Conservation (phyloP, 2,113 vertebrate species). For the Motacilla tschutschensis region DNA sequence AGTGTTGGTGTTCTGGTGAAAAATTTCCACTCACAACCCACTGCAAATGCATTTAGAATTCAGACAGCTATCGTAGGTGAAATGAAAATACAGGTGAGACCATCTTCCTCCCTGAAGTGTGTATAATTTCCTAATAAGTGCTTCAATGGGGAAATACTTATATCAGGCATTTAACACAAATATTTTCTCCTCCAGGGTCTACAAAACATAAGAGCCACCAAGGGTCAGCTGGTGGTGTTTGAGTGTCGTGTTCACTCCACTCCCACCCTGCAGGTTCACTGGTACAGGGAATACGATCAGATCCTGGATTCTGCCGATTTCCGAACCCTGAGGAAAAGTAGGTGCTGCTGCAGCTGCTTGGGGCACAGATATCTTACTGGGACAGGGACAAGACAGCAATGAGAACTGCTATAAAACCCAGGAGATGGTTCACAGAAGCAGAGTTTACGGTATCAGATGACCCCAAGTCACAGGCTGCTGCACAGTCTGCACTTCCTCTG, state of each 20-base stretch:
- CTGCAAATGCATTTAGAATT: neutral
- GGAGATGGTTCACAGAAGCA: fast-evolving
- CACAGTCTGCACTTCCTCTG: neutral
- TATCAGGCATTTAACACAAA: neutral
- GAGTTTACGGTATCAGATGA: neutral
- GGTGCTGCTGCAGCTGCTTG: neutral
- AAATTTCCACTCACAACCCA: neutral
- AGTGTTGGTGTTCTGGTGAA: neutral
- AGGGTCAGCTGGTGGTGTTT: slow-evolving; percentile 83
- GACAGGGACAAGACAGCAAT: neutral
- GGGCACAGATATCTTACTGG: fast-evolving
- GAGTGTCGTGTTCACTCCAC: slow-evolving; percentile 82
- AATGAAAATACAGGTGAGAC: neutral
- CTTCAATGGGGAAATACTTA: neutral
- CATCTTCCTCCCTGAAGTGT: neutral
- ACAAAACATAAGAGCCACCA: slow-evolving; percentile 79
- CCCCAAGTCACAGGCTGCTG: neutral
- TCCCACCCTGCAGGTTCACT: slow-evolving; percentile 78
- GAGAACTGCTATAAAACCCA: neutral
- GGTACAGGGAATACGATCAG: slow-evolving; percentile 81
- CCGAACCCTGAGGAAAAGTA: slow-evolving; percentile 86
- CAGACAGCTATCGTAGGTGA: neutral
- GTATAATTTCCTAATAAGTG: neutral
- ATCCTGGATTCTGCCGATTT: slow-evolving; percentile 85
- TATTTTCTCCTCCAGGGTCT: slow-evolving; percentile 71